Percentiles rank a stretch among this genome's conserved stretches.
These are phyloP conservation scores for Heterodera filipjevi DNA, from an alignment of 2,888 invertebrate genomes.

Conservation along the genomic window DNA sequence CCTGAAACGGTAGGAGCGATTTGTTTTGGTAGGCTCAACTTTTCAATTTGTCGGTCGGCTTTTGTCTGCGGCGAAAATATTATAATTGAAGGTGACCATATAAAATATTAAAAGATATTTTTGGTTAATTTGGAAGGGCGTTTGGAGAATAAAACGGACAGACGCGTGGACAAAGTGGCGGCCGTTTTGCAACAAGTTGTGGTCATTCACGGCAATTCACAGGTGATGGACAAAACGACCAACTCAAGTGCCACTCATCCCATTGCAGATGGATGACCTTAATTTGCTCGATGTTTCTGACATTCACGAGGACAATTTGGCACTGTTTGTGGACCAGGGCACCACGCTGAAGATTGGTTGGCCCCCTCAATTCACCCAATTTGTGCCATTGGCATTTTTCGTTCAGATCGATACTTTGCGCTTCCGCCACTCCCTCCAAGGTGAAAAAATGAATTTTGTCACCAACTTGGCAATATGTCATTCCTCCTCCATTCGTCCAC, in stretches of 20 bases:
- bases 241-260: background rate
- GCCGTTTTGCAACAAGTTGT: conserved; percentile 46
- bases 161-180: conserved; percentile 52
- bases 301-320: conserved; percentile 56
- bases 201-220: conserved; percentile 40
- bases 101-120: conserved; percentile 12
- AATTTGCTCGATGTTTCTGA: conserved; percentile 46
- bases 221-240: background rate
- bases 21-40: conserved; percentile 33
- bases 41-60: conserved; percentile 49
- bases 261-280: conserved; percentile 18
- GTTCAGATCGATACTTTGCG: conserved; percentile 55
- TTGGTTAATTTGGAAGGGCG: conserved; percentile 40
- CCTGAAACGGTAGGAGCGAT: background rate
- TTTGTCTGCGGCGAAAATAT: conserved; percentile 57
- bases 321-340: conserved; percentile 57
- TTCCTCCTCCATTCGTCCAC: background rate
- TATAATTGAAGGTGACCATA: conserved; percentile 42
- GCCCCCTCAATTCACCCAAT: too few species aligned
- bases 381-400: too few species aligned
- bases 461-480: too few species aligned
- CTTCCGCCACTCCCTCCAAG: conserved; percentile 53
- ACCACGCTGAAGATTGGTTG: conserved; percentile 47
- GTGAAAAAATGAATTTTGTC: conserved; percentile 34
- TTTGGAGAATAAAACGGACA: conserved; percentile 56